Conservation (phyloP, 2,888 invertebrate genomes). For the Periphyllus acericola region DNA sequence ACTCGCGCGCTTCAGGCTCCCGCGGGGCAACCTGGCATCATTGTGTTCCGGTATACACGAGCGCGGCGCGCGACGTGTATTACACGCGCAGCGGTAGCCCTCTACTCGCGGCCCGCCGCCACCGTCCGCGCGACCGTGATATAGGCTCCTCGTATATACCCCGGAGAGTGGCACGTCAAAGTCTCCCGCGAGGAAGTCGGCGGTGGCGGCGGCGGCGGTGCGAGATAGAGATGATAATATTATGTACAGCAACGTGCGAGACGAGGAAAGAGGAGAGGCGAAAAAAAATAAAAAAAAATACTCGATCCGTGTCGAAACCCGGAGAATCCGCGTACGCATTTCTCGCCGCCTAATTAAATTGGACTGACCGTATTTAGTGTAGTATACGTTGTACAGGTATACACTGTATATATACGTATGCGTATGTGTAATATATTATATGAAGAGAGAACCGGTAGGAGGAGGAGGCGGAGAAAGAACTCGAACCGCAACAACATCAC, state of each 20-base stretch:
- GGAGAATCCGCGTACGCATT: conserved; percentile 14
- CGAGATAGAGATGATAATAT: not conserved
- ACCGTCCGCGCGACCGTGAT: not conserved
- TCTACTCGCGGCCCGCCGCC: not conserved
- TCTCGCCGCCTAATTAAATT: conserved; percentile 38
- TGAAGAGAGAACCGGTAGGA: not conserved
- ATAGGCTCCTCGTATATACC: not conserved
- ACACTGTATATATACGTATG: no score
- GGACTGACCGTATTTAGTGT: conserved; percentile 26
- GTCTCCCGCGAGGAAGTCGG: conserved; percentile 43
- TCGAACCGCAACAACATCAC: conserved; percentile 1
- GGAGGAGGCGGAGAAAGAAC: not conserved
- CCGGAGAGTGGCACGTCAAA: conserved; percentile 46
- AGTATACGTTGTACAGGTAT: not conserved
- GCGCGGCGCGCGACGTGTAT: conserved; percentile 19
- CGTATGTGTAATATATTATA: not conserved
- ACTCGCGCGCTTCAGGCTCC: conserved; percentile 17
- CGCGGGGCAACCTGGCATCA: conserved; percentile 39
- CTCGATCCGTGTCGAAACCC: conserved; percentile 27
- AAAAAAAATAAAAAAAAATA: not conserved
- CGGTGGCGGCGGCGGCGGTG: not conserved
- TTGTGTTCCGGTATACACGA: conserved; percentile 35
- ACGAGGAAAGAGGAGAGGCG: not conserved
- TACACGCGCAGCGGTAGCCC: conserved; percentile 47
- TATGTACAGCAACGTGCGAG: not conserved